Conservation (phyloP, 2,113 vertebrate genomes). For the Odocoileus hemionus region DNA sequence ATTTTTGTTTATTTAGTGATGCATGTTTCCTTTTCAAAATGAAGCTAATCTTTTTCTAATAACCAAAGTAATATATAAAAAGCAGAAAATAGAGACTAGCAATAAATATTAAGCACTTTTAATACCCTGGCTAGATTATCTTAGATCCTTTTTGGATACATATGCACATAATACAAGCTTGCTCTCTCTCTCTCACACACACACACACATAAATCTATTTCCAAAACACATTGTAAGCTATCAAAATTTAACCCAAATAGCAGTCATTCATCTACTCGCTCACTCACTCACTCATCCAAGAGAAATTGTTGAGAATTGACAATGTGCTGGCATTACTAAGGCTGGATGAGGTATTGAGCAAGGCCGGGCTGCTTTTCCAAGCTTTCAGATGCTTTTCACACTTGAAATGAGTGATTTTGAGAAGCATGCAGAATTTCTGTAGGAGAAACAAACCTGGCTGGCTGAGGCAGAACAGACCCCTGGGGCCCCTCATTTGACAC, state of each 20-base stretch:
- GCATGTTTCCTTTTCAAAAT: conserved; percentile 2
- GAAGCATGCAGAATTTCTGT: not conserved
- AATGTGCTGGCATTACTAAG: not conserved
- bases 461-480: not conserved
- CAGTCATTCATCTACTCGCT: not conserved
- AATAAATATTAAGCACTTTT: not conserved
- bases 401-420: not conserved
- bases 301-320: not conserved
- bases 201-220: not conserved
- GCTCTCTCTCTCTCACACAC: not conserved
- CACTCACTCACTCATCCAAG: not conserved
- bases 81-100: not conserved
- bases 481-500: not conserved
- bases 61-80: not conserved
- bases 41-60: not conserved
- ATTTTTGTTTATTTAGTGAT: not conserved
- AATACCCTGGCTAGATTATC: not conserved
- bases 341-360: not conserved
- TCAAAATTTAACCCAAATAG: not conserved
- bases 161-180: not conserved
- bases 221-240: not conserved
- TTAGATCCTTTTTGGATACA: not conserved
- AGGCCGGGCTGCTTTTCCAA: not conserved
- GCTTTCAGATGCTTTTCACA: not conserved
- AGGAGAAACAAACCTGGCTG: not conserved